These are phyloP conservation scores for Zosterops pallidus DNA, from an alignment of 2,113 vertebrate genomes.

Conservation along the genomic window DNA sequence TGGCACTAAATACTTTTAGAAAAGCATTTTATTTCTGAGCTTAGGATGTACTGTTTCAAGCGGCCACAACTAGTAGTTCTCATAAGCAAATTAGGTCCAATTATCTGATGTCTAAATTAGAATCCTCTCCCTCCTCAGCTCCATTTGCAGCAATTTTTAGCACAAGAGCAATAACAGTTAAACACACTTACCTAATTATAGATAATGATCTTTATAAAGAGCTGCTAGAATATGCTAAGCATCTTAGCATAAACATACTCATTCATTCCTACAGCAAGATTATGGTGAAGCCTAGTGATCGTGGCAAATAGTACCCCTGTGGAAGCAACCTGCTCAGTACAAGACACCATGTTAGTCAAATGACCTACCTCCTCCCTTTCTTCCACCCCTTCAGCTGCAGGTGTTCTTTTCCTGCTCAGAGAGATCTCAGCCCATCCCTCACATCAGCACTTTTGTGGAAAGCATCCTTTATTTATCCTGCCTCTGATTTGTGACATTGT, in stretches of 20 bases:
- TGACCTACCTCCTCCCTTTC: neutral
- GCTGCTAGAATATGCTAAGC: slow-evolving; percentile 54
- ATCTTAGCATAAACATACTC: slow-evolving; percentile 43
- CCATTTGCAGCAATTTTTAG: slow-evolving; percentile 67
- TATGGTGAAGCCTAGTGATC: neutral
- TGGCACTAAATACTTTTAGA: slow-evolving; percentile 13
- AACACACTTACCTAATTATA: slow-evolving; percentile 57
- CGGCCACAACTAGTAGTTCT: slow-evolving; percentile 25
- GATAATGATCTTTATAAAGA: slow-evolving; percentile 63
- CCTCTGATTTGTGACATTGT: neutral
- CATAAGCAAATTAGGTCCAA: slow-evolving; percentile 51
- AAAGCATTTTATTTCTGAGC: slow-evolving; percentile 23
- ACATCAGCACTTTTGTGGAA: neutral
- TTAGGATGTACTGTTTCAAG: slow-evolving; percentile 37
- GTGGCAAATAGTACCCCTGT: neutral
- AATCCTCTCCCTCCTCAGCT: slow-evolving; percentile 34
- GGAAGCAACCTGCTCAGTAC: neutral
- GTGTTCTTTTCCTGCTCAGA: neutral
- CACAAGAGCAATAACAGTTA: slow-evolving; percentile 59
- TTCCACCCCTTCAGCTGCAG: neutral
- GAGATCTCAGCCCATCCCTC: neutral
- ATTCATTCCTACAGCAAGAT: slow-evolving; percentile 37
- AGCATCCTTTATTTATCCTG: neutral
- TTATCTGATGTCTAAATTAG: slow-evolving; percentile 57
- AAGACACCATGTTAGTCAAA: neutral